phyloP scores from a whole-genome alignment of 2,888 invertebrate species.

The Sinotaia quadrata region DNA sequence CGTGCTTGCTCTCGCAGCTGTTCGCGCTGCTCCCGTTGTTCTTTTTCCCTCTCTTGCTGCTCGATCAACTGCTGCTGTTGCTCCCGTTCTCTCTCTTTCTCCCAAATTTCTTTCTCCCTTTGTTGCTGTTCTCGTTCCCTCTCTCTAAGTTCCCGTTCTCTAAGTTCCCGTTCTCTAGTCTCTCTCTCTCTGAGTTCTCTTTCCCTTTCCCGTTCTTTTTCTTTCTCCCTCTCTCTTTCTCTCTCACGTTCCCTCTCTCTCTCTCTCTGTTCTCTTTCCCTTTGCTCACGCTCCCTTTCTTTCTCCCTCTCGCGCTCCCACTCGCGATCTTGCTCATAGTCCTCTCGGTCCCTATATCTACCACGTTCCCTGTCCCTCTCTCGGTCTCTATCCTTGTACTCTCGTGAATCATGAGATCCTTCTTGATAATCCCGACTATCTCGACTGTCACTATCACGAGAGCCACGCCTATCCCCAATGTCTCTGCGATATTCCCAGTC shows the following conservation, averaged over 20 bases:
- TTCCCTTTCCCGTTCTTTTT: constrained; percentile 27
- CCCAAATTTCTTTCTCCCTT: constrained; percentile 13
- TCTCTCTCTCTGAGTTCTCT: constrained; percentile 19
- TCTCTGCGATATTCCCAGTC: constrained; percentile 42
- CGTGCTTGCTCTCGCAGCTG: constrained; percentile 25
- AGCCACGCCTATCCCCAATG: constrained; percentile 33
- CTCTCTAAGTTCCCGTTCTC: constrained; percentile 16
- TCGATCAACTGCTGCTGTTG: constrained; percentile 18
- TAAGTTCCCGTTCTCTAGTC: constrained; percentile 18
- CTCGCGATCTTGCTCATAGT: constrained; percentile 14
- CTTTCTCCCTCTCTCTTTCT: constrained; percentile 20
- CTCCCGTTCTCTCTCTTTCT: constrained; percentile 26
- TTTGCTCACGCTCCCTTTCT: constrained; percentile 26
- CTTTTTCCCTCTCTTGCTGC: constrained; percentile 16
- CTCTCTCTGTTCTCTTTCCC: constrained; percentile 18
- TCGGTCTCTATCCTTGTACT: constrained; percentile 35
- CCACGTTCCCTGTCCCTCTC: constrained; percentile 29
- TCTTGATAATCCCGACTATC: constrained; percentile 45
- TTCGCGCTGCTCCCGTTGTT: constrained; percentile 10
- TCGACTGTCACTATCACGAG: constrained; percentile 43
- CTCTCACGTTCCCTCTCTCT: constrained; percentile 10
- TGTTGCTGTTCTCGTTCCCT: not conserved
- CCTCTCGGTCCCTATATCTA: constrained; percentile 31
- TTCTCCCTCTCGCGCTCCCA: constrained; percentile 30
- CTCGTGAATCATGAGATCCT: constrained; percentile 42